These are phyloP conservation scores for Perognathus longimembris DNA, from an alignment of 2,113 vertebrate species.

Conservation along the genomic window DNA sequence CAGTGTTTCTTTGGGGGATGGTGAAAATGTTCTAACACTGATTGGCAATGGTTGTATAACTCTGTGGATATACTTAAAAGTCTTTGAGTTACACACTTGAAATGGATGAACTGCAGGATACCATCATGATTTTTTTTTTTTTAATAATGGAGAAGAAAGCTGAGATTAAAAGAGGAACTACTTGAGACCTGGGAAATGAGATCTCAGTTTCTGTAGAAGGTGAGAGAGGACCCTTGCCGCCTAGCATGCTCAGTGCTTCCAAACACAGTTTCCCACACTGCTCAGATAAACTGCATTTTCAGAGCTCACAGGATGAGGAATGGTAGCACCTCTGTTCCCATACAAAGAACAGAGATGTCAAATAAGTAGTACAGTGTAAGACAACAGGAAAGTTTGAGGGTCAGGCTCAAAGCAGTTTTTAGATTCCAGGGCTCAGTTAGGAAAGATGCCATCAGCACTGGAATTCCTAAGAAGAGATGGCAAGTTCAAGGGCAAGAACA, in stretches of 20 bases:
- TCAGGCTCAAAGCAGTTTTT: background rate
- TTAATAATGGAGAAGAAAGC: background rate
- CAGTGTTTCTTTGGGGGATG: background rate
- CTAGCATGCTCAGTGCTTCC: background rate
- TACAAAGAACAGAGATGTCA: background rate
- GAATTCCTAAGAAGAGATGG: background rate
- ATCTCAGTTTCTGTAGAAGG: background rate
- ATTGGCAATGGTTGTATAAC: background rate
- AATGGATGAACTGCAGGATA: background rate
- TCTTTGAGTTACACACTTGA: background rate
- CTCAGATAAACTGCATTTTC: background rate
- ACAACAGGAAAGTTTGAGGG: background rate
- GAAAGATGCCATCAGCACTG: background rate
- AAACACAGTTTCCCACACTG: too few species aligned
- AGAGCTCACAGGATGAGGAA: background rate
- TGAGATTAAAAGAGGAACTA: background rate
- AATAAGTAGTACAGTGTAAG: background rate
- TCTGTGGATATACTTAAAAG: background rate
- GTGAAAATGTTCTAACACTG: background rate
- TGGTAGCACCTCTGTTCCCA: background rate
- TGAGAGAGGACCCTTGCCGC: background rate
- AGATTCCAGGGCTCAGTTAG: background rate
- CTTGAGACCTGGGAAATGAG: background rate
- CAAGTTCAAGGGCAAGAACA: constrained; percentile 9
- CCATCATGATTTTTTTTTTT: background rate